phyloP scores from a whole-genome alignment of 2,797 vertebrate genomes.

The Enteromius treurensis region DNA sequence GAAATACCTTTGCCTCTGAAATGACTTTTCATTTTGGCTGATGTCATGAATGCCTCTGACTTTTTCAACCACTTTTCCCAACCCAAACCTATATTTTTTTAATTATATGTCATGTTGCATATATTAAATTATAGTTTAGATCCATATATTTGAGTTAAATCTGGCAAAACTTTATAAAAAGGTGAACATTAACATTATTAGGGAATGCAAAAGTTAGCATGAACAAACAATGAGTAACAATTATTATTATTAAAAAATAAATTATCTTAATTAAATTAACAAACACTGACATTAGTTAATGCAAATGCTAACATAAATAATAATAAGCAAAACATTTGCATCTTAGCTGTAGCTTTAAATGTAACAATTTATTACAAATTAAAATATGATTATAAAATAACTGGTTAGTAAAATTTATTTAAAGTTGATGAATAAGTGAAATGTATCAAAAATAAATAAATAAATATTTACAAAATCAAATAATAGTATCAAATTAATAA shows the following conservation, averaged over 20 bases:
- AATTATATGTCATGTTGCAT: not conserved
- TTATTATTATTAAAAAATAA: too few species aligned
- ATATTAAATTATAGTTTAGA: not conserved
- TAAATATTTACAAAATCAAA: not conserved
- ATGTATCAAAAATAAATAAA: not conserved
- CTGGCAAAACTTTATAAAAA: not conserved
- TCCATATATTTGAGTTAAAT: not conserved
- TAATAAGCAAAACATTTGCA: too few species aligned
- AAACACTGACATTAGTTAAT: not conserved
- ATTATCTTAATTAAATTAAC: not conserved
- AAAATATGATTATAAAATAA: not conserved
- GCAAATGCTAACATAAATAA: not conserved
- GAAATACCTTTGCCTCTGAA: not conserved
- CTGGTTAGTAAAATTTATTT: not conserved
- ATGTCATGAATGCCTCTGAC: not conserved
- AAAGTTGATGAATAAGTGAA: not conserved
- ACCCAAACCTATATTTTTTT: not conserved
- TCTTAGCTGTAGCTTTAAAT: not conserved
- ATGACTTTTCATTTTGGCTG: slow-evolving; percentile 2
- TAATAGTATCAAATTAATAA: not conserved
- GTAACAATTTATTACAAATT: not conserved
- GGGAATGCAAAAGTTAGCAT: not conserved
- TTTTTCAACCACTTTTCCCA: slow-evolving; percentile 2
- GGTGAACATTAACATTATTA: not conserved
- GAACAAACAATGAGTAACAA: not conserved